These are phyloP conservation scores for Hyperopisus bebe DNA, from an alignment of 2,113 vertebrate genomes.

Conservation along the genomic window DNA sequence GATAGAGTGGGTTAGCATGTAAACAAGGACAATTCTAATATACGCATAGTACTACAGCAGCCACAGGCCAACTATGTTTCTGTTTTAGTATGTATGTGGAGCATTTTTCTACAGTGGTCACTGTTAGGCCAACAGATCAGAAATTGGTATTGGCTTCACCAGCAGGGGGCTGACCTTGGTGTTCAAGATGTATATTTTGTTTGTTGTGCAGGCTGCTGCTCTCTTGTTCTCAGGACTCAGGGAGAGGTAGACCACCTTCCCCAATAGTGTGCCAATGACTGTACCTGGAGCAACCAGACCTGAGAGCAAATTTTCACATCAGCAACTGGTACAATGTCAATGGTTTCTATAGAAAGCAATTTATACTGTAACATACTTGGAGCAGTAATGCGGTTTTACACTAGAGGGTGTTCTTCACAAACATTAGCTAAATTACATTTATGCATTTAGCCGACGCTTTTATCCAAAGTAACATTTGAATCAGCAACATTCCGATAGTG, in stretches of 20 bases:
- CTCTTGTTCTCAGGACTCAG: conserved; percentile 62
- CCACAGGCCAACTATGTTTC: not conserved
- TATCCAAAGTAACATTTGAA: not conserved
- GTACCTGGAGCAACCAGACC: conserved; percentile 62
- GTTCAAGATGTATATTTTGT: conserved; percentile 57
- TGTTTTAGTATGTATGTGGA: not conserved
- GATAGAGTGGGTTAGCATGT: not conserved
- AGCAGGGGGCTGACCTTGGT: conserved; percentile 57
- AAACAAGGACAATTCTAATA: not conserved
- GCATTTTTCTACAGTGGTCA: not conserved
- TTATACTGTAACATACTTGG: not conserved
- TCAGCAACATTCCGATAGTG: not conserved
- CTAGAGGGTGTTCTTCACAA: not conserved
- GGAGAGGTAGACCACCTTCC: conserved; percentile 61
- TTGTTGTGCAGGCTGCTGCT: conserved; percentile 64
- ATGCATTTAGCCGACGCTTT: not conserved
- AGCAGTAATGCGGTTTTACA: not conserved
- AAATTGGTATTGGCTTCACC: not conserved
- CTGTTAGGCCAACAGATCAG: not conserved
- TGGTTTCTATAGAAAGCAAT: not conserved
- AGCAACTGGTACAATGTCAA: not conserved
- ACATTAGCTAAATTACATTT: not conserved
- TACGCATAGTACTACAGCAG: not conserved
- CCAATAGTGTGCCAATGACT: conserved; percentile 62
- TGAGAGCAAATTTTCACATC: conserved; percentile 41